Evolutionary conservation across 2,797 vertebrate species (phyloP).

Genomic region (Schizothorax lantsangensis): DNA sequence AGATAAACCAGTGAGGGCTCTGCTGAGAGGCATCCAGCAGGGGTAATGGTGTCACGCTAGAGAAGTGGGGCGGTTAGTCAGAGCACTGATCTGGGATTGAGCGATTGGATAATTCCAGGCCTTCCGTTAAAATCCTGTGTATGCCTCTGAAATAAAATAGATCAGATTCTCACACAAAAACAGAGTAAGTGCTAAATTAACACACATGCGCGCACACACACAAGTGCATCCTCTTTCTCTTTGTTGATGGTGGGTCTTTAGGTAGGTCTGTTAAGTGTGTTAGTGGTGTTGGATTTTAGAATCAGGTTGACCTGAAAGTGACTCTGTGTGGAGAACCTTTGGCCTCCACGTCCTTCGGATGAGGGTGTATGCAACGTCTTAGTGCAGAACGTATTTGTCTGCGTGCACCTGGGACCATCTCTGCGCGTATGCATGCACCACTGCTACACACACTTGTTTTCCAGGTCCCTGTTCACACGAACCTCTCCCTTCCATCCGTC

Average conservation of each 20-base stretch:
- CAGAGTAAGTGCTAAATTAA: constrained; percentile 61
- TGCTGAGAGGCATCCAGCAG: constrained; percentile 44
- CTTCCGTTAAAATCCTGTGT: constrained; percentile 51
- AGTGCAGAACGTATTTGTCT: not conserved
- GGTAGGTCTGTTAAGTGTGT: constrained; percentile 16
- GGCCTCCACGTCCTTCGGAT: not conserved
- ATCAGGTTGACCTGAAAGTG: constrained; percentile 28
- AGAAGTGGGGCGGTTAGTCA: constrained; percentile 64
- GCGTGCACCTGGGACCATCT: constrained; percentile 9
- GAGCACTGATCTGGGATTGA: constrained; percentile 64
- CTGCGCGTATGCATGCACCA: not conserved
- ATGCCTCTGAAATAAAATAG: constrained; percentile 67
- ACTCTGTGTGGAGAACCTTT: not conserved
- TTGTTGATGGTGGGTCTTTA: constrained; percentile 28
- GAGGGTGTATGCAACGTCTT: constrained; percentile 5
- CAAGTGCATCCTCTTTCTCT: not conserved
- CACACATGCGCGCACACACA: constrained; percentile 38
- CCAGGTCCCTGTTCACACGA: constrained; percentile 16
- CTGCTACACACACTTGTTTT: constrained; percentile 29
- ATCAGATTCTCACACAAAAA: constrained; percentile 48
- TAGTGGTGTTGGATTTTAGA: constrained; percentile 7
- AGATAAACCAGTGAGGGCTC: constrained; percentile 42
- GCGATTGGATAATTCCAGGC: constrained; percentile 64
- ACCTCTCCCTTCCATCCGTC: constrained; percentile 8
- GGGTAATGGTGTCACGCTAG: constrained; percentile 62